Percentiles rank a stretch among this genome's conserved stretches.
These are phyloP conservation scores for Agrochola lychnidis DNA, from an alignment of 2,888 invertebrate species.

Conservation along the genomic window DNA sequence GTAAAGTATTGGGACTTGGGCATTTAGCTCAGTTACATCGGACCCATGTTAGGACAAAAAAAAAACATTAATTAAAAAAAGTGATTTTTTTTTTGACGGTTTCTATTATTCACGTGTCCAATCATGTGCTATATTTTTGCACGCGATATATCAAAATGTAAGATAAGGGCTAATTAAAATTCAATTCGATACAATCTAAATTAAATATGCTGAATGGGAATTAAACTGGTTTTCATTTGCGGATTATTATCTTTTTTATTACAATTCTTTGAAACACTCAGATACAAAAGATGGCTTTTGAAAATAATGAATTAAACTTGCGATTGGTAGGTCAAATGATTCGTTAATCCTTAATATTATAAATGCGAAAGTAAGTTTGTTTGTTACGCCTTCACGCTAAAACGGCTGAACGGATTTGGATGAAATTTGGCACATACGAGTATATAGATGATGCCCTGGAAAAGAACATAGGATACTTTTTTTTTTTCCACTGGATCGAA, in stretches of 20 bases:
- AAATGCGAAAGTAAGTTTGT: too few relatives aligned
- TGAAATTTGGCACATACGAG: too few relatives aligned
- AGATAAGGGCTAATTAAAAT: slow-evolving; percentile 29
- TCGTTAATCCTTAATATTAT: too few relatives aligned
- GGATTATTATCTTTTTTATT: not conserved
- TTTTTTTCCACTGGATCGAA: too few relatives aligned
- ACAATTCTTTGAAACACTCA: not conserved
- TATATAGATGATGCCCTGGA: too few relatives aligned
- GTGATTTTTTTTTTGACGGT: not conserved
- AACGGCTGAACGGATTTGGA: too few relatives aligned
- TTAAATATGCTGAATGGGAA: not conserved
- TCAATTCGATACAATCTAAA: slow-evolving; percentile 32
- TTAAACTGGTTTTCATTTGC: slow-evolving; percentile 5
- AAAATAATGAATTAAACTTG: not conserved
- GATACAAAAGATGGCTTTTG: not conserved
- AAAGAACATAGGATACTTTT: too few relatives aligned
- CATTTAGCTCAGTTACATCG: not conserved
- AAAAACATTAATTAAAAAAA: not conserved
- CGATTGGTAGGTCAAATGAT: not conserved
- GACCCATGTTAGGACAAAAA: not conserved
- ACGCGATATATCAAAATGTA: slow-evolving; percentile 8
- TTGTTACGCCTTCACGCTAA: too few relatives aligned
- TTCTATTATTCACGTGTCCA: slow-evolving; percentile 6
- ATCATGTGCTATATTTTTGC: slow-evolving; percentile 14
- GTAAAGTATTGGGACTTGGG: too few relatives aligned